Percentiles rank a stretch among this genome's conserved stretches.
Evolutionary conservation across 2,797 vertebrate species (phyloP).

Genomic region (Siniperca undulata): DNA sequence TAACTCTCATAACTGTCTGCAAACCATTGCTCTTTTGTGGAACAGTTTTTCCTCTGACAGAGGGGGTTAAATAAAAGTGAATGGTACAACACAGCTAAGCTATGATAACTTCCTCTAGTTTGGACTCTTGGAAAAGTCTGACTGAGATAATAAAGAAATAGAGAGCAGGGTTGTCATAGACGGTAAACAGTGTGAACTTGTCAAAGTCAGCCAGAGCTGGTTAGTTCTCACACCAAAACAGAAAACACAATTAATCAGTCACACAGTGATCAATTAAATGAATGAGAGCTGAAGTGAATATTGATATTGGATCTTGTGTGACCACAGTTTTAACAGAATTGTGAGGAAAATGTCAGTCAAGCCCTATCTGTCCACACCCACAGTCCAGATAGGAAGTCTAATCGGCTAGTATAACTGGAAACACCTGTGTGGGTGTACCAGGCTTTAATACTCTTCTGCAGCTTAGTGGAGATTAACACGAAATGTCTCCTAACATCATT

Average conservation of each 20-base stretch:
- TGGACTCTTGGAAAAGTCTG: not conserved
- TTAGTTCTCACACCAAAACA: not conserved
- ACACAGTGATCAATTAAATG: slow-evolving; percentile 5
- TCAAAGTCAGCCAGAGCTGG: not conserved
- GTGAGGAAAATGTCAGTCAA: slow-evolving; percentile 12
- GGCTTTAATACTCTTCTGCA: slow-evolving; percentile 19
- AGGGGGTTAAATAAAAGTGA: not conserved
- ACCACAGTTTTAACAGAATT: not conserved
- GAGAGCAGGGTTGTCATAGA: not conserved
- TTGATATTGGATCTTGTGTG: not conserved
- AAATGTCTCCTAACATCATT: slow-evolving; percentile 17
- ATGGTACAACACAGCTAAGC: no score
- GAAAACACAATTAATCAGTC: not conserved
- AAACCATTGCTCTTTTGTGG: not conserved
- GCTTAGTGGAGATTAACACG: slow-evolving; percentile 39
- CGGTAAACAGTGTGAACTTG: not conserved
- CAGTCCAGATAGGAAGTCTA: slow-evolving; percentile 15
- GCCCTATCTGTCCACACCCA: slow-evolving; percentile 5
- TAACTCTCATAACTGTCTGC: not conserved
- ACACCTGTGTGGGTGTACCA: slow-evolving; percentile 28
- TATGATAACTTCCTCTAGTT: no score
- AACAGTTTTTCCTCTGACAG: not conserved
- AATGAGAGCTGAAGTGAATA: not conserved
- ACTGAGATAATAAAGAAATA: not conserved
- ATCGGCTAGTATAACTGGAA: slow-evolving; percentile 17